A percentile compares a stretch with the other conserved stretches of the same genome.
Evolutionary conservation across 2,888 invertebrate species (phyloP).

Genomic region (Mimachlamys varia): DNA sequence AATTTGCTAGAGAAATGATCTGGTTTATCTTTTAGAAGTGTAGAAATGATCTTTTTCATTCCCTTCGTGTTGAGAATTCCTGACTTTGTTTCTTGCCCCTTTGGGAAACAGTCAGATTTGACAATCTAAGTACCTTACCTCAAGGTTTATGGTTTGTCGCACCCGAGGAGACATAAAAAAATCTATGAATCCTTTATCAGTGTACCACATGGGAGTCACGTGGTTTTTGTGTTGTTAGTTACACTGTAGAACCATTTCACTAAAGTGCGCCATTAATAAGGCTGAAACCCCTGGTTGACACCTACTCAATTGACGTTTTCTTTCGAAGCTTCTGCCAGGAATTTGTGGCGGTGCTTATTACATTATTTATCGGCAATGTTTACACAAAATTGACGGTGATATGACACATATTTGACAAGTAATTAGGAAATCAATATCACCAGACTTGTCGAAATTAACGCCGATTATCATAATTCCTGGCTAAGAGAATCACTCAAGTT

Average conservation of each 20-base stretch:
- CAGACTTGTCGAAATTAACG: background rate
- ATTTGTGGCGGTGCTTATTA: background rate
- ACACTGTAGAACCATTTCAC: background rate
- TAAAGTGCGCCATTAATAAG: background rate
- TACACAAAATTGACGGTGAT: background rate
- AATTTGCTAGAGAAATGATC: no score
- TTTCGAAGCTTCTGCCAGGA: background rate
- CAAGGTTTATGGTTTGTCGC: no score
- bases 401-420: slow-evolving; percentile 21
- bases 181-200: no score
- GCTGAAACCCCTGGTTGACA: background rate
- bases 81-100: no score
- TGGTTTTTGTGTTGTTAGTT: background rate
- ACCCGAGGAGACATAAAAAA: no score
- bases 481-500: background rate
- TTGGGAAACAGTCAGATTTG: no score
- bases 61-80: no score
- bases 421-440: slow-evolving; percentile 13
- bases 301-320: background rate
- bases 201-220: no score
- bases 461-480: background rate
- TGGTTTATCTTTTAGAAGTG: no score
- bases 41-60: no score
- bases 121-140: no score
- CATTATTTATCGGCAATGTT: background rate